A percentile compares a stretch with the other conserved stretches of the same genome.
These are phyloP conservation scores for Mystacornis crossleyi DNA, from an alignment of 2,113 vertebrate genomes.

Conservation along the genomic window DNA sequence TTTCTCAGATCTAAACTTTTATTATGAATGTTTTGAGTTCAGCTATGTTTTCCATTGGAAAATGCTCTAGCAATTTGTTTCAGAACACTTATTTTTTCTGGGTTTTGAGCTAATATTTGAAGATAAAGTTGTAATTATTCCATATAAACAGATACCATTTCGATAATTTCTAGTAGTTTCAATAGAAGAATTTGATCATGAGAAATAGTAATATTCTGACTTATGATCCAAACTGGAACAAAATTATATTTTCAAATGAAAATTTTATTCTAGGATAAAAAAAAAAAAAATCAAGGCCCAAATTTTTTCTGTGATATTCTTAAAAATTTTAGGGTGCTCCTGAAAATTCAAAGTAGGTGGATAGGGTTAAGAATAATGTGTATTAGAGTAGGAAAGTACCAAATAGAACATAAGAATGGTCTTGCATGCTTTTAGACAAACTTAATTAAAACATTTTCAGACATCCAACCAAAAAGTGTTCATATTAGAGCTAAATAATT, in stretches of 20 bases:
- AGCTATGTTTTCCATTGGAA: not conserved
- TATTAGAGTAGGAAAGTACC: not conserved
- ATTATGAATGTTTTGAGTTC: not conserved
- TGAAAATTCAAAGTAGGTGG: not conserved
- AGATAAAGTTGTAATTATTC: not conserved
- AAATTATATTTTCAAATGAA: not conserved
- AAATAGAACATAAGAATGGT: not conserved
- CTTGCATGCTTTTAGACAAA: not conserved
- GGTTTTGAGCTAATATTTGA: not conserved
- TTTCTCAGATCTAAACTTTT: not conserved
- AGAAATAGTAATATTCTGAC: not conserved
- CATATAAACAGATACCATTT: not conserved
- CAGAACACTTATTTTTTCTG: not conserved
- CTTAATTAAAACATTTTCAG: not conserved
- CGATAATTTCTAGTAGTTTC: not conserved
- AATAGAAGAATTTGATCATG: not conserved
- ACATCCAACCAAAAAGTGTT: rapidly evolving
- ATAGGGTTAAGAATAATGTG: not conserved
- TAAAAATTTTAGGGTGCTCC: not conserved
- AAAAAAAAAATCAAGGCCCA: rapidly evolving
- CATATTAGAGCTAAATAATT: not conserved
- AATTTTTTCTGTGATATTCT: not conserved
- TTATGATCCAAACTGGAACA: not conserved
- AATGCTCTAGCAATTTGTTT: not conserved
- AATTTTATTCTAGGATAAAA: not conserved